A percentile compares a stretch with the other conserved stretches of the same genome.
Conservation (phyloP, 2,888 invertebrate genomes). For the Pyrrhia umbra region DNA sequence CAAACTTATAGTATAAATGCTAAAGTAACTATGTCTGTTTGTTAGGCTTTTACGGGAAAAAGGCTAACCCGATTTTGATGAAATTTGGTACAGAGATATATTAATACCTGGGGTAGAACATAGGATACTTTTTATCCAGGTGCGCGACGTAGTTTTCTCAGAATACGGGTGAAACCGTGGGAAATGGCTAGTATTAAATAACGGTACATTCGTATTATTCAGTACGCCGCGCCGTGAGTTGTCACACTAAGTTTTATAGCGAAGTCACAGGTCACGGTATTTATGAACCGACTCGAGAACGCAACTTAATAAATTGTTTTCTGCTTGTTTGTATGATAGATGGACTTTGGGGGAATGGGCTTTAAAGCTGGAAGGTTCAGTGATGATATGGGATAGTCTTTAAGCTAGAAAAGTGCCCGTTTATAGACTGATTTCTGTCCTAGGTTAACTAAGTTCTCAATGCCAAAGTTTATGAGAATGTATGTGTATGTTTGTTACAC, state of each 20-base stretch:
- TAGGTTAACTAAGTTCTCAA: neutral
- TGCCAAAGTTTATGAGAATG: no score
- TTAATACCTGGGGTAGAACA: no score
- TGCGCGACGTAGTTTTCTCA: neutral
- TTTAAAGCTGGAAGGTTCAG: constrained; percentile 9
- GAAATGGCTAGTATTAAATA: constrained; percentile 17
- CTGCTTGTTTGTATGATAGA: constrained; percentile 26
- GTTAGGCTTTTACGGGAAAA: neutral
- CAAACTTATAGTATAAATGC: no score
- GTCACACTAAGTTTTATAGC: constrained; percentile 57
- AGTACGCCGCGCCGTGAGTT: constrained; percentile 42
- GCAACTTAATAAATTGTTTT: constrained; percentile 49
- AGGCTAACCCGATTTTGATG: neutral
- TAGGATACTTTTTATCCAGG: no score
- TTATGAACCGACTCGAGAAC: constrained; percentile 43
- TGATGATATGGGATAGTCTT: neutral
- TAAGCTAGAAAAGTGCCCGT: neutral
- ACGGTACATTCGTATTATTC: constrained; percentile 49
- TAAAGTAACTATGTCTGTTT: neutral
- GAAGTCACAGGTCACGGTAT: constrained; percentile 50
- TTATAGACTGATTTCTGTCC: no score
- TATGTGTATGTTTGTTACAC: no score
- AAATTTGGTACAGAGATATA: neutral
- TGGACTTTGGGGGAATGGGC: constrained; percentile 2
- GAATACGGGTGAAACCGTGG: neutral